Evolutionary conservation across 2,113 vertebrate genomes (phyloP), one percentile per base, ranked within the genome.

Genomic region (Scopus umbretta): DNA sequence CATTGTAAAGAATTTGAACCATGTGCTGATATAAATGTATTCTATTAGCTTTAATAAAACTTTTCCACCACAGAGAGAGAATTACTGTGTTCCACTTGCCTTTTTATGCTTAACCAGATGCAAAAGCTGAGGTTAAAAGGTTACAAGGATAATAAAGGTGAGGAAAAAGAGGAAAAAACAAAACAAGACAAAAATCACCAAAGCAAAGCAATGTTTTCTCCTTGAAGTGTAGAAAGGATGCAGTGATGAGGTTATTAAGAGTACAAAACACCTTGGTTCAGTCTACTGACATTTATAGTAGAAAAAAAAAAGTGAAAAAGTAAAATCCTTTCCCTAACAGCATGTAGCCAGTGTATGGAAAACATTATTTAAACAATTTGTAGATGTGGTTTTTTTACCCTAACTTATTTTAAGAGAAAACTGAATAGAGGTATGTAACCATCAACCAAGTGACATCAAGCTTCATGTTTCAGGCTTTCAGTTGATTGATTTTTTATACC

Each of bases 21-120:
- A 18, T 9, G 18, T 67, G n/a, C 45, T 79, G 13, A 29, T 53
- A 70, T 50, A 91, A 95, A 91, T 81, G 22, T 25, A 81, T 73
- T 87, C 59, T 73, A 79, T 85, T 91, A 87, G 29, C 26, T 92
- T 92, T 89, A 95, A 93, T 89, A 90, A 91, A 93, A 66, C 12
- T 47, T 62, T 47, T 21, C 42, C 12, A 90, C 22, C 11, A 78
- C 50, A 1, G 4, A 63, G n/a, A 94, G 62, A 79, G 18, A 88
- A 81, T 72, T 65, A 52, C 8, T 30, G 1, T 63, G n/a, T 75
- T 93, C 45, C 42, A 58, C 45, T 84, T 66, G 23, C 62, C 63
- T 86, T 80, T 30, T 80, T 80, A 58, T 52, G 8, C 36, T 80
- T 89, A 92, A 68, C 34, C 40, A 86, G 29, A 82, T 65, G 13